Percentiles rank a stretch among this genome's conserved stretches.
phyloP scores from a whole-genome alignment of 2,797 vertebrate genomes.

The Chiroxiphia lanceolata region DNA sequence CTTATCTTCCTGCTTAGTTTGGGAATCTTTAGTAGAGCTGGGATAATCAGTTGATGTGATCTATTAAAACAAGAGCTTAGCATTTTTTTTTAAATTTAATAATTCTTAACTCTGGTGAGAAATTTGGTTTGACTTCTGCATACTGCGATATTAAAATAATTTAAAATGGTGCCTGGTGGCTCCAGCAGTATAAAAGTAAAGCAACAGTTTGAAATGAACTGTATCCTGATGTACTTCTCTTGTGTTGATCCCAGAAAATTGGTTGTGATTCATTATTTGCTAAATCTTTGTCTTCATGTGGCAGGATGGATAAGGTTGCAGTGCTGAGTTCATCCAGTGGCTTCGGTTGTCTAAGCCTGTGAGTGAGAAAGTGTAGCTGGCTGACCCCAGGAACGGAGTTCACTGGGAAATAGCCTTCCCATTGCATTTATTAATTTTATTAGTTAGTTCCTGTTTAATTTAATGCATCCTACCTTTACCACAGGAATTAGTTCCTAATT shows the following conservation, averaged over 20 bases:
- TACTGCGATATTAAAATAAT: neutral
- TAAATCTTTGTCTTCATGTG: neutral
- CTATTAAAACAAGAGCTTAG: neutral
- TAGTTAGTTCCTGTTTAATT: neutral
- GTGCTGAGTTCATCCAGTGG: neutral
- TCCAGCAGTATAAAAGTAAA: neutral
- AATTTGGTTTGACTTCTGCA: neutral
- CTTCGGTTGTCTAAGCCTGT: neutral
- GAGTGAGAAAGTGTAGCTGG: conserved; percentile 14
- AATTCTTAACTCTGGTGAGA: neutral
- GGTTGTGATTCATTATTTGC: neutral
- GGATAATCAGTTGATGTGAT: neutral
- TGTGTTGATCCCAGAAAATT: neutral
- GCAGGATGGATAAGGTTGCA: neutral
- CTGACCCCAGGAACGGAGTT: neutral
- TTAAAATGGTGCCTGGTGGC: neutral
- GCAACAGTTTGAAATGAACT: neutral
- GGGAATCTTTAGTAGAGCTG: neutral
- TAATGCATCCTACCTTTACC: neutral
- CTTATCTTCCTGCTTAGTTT: neutral
- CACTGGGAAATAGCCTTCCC: neutral
- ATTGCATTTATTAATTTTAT: neutral
- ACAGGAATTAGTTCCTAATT: neutral
- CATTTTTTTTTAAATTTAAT: neutral
- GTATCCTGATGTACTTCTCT: neutral